Evolutionary conservation across 2,113 vertebrate species (phyloP).

Genomic region (Hypocryptadius cinnamomeus): DNA sequence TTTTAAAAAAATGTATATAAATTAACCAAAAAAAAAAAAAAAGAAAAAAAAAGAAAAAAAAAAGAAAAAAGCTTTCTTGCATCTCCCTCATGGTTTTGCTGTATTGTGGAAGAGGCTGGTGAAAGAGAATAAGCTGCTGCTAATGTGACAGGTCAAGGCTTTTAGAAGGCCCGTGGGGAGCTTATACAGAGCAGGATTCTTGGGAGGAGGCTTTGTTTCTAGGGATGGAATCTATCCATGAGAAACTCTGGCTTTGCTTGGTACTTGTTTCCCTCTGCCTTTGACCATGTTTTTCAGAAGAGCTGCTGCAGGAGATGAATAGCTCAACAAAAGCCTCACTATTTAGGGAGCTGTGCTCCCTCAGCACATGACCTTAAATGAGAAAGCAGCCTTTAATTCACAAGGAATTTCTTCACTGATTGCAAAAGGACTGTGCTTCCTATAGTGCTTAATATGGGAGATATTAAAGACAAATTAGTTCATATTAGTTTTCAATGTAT

Average conservation of each 20-base stretch:
- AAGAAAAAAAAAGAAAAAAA: background rate
- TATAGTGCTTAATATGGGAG: conserved; percentile 40
- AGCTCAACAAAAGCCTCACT: conserved; percentile 61
- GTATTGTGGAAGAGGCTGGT: conserved; percentile 4
- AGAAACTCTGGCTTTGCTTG: conserved; percentile 56
- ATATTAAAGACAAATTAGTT: background rate
- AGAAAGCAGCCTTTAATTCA: conserved; percentile 63
- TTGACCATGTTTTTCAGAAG: conserved; percentile 62
- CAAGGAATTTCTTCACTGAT: conserved; percentile 53
- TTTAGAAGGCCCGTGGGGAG: conserved; percentile 46
- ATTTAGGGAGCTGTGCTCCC: conserved; percentile 56
- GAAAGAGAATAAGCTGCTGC: conserved; percentile 49
- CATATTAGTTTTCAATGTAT: conserved; percentile 6
- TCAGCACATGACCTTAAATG: conserved; percentile 63
- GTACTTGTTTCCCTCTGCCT: conserved; percentile 50
- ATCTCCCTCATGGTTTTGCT: background rate
- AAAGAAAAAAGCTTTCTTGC: background rate
- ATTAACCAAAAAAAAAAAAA: background rate
- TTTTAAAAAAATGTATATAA: background rate
- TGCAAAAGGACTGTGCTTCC: conserved; percentile 20
- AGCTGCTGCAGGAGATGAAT: conserved; percentile 59
- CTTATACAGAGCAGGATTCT: conserved; percentile 47
- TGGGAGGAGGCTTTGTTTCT: conserved; percentile 52
- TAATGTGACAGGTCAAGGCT: conserved; percentile 59
- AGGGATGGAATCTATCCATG: conserved; percentile 52